These are phyloP conservation scores for Cinara cedri DNA, from an alignment of 2,888 invertebrate species.

Conservation along the genomic window DNA sequence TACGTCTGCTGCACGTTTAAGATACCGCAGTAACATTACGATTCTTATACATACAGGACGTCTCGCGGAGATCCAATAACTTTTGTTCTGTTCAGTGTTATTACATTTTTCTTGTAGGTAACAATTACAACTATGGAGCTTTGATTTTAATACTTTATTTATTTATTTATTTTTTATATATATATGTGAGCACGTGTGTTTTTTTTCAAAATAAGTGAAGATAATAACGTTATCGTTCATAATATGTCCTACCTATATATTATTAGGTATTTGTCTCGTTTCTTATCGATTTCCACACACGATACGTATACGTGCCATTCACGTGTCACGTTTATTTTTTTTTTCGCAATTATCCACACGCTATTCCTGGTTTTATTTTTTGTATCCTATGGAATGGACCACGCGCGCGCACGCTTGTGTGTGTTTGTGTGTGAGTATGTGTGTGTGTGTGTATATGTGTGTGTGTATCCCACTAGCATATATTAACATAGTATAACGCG, in stretches of 20 bases:
- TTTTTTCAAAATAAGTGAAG: neutral
- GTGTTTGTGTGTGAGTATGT: neutral
- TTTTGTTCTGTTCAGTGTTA: no score
- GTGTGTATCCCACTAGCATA: neutral
- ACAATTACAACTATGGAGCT: no score
- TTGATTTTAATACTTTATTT: no score
- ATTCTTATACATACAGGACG: no score
- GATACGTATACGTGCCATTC: conserved; percentile 2
- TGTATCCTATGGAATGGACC: conserved; percentile 3
- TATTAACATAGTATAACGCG: neutral
- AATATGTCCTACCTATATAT: neutral
- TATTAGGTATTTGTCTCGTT: neutral
- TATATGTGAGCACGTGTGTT: no score
- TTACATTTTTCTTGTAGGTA: no score
- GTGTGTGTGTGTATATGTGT: neutral
- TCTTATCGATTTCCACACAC: neutral
- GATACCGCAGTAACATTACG: no score
- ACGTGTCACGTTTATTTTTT: neutral
- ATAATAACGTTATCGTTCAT: neutral
- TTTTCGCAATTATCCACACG: conserved; percentile 23
- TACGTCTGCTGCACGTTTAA: no score
- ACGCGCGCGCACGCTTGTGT: neutral
- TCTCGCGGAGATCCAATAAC: no score
- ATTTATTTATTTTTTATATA: no score
- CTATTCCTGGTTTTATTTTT: conserved; percentile 2